Percentiles rank a stretch among this genome's conserved stretches.
These are phyloP conservation scores for Eulemur macaco DNA, from an alignment of 2,113 vertebrate species.

Conservation along the genomic window DNA sequence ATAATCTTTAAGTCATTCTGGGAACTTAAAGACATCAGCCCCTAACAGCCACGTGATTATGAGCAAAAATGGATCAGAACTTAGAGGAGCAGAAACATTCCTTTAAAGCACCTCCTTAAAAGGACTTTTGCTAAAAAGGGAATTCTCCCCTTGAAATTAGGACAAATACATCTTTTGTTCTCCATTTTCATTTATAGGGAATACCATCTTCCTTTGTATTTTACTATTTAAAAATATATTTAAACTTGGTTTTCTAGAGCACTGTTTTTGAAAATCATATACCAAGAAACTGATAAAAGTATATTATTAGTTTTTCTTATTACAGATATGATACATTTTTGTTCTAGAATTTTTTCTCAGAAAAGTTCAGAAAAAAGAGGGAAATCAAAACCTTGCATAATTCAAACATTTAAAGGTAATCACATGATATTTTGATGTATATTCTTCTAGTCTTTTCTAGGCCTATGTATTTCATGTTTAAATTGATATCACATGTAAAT, in stretches of 20 bases:
- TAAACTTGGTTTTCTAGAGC: conserved; percentile 10
- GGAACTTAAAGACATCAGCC: not conserved
- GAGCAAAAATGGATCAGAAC: not conserved
- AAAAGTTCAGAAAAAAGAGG: not conserved
- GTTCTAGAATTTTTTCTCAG: conserved; percentile 8
- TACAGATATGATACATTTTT: conserved; percentile 10
- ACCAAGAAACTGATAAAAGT: not conserved
- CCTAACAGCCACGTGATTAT: not conserved
- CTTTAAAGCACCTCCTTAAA: not conserved
- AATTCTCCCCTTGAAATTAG: conserved; percentile 8
- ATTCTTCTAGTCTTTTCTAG: not conserved
- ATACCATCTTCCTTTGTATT: conserved; percentile 1
- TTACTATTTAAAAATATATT: conserved; percentile 39
- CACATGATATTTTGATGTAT: not conserved
- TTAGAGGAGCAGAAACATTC: not conserved
- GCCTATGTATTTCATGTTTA: not conserved
- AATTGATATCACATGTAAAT: not conserved
- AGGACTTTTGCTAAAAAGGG: not conserved
- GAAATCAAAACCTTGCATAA: not conserved
- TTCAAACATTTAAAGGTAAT: not conserved
- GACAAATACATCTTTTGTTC: conserved; percentile 4
- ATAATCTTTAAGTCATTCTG: conserved; percentile 37
- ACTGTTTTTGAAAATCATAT: conserved; percentile 2
- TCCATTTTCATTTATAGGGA: conserved; percentile 25
- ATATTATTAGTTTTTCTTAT: conserved; percentile 37